Base-by-base conservation (phyloP, 53 echinoderm and acorn worm species). In the Zoroaster sp. region DNA sequence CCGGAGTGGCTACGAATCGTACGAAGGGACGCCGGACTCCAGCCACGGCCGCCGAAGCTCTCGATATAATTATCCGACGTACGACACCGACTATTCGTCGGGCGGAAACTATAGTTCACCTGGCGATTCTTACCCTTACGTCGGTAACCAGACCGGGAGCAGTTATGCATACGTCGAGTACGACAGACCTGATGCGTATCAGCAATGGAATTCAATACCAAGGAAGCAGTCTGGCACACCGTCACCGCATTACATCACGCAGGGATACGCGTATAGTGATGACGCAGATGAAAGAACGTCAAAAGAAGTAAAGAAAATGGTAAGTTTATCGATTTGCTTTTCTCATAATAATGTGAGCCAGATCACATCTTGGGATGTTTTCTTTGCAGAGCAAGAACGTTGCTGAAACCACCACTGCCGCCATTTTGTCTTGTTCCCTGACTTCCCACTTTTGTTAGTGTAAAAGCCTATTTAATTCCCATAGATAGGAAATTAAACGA, bases 231-330 rank as follows among this genome's bases (percentile, higher is more conserved):
- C 66, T 41, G 41, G 43, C 12, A 42, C 5, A 32, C 67, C 38
- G 40, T 76, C 76, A 30, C 32, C 31, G 10, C 47, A 34, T 76
- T 51, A 76, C 76, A 33, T 37, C 45, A 79, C 65, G 38, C 79
- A 71, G 35, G 85, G 49, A 70, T 47, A 85, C 23, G 36, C 33
- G 55, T 59, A 79, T 2, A 39, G 36, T 13, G 85, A 71, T 44
- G 71, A 85, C 43, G 14, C 46, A 15, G 49, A 85, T 34, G 18
- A 51, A 14, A 31, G 34, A 51, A 66, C 21, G 33, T 18, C 51
- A n/a, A 85, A 47, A 85, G 70, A 85, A 51, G 35, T 70, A 10
- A 85, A 85, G 85, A 85, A 85, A 71, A 44, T 69, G 67, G 85
- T 85, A 71, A 85, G 85, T 85, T 18, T 25, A 47, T 4, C 8